phyloP scores from a whole-genome alignment of 2,113 vertebrate genomes.

The Macrotis lagotis region DNA sequence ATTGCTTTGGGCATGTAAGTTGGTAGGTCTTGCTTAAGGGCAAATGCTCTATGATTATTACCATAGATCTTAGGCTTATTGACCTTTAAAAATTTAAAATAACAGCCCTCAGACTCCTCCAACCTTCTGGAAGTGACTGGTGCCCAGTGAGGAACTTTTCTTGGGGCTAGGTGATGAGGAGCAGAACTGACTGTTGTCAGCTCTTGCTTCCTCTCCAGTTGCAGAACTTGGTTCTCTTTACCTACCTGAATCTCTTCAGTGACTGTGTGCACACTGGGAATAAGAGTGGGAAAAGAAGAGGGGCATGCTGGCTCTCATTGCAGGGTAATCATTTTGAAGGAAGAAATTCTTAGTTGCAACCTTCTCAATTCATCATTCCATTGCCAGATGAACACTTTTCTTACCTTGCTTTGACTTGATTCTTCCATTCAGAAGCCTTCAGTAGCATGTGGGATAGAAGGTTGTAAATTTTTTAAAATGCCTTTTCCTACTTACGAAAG shows the following conservation, averaged over 20 bases:
- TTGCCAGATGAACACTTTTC: not conserved
- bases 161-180: not conserved
- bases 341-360: conserved; percentile 29
- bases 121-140: not conserved
- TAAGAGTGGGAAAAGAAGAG: not conserved
- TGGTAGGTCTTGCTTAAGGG: not conserved
- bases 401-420: not conserved
- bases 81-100: not conserved
- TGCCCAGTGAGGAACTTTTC: not conserved
- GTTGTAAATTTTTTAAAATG: not conserved
- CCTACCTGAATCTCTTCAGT: not conserved
- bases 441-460: not conserved
- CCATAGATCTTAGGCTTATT: not conserved
- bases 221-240: no score
- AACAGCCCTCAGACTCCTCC: not conserved
- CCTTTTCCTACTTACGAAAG: not conserved
- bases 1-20: not conserved
- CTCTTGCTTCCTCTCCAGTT: not conserved
- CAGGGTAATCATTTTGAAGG: conserved; percentile 17
- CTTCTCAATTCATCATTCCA: not conserved
- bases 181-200: not conserved
- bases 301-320: not conserved
- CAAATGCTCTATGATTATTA: not conserved
- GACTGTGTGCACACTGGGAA: not conserved
- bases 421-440: not conserved